phyloP scores from a whole-genome alignment of 2,888 invertebrate species.

The Eupithecia subfuscata region DNA sequence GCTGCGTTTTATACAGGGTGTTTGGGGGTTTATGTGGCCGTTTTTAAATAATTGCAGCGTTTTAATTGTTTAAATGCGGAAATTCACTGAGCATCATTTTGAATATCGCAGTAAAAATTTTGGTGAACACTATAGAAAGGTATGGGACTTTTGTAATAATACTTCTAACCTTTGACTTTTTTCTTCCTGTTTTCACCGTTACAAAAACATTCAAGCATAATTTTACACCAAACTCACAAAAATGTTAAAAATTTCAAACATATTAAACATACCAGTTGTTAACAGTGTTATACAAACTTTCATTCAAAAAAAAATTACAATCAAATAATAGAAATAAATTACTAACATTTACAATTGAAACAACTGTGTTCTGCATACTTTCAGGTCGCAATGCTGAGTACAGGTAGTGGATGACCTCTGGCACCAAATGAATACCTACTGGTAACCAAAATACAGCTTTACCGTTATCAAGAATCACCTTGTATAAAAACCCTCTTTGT shows the following conservation, averaged over 20 bases:
- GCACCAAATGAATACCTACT: no score
- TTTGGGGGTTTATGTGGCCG: not conserved
- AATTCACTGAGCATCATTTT: not conserved
- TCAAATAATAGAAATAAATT: no score
- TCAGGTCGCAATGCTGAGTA: not conserved
- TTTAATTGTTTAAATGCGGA: not conserved
- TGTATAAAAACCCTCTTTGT: constrained; percentile 7
- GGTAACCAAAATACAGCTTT: not conserved
- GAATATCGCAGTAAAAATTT: not conserved
- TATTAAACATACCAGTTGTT: not conserved
- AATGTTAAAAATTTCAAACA: no score
- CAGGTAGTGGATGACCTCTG: not conserved
- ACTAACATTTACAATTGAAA: no score
- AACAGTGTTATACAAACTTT: not conserved
- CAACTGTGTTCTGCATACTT: not conserved
- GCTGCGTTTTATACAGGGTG: constrained; percentile 47
- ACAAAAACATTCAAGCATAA: not conserved
- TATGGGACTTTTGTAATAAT: not conserved
- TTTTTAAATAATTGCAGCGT: not conserved
- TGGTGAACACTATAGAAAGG: not conserved
- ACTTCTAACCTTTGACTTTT: no score
- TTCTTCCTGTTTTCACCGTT: no score
- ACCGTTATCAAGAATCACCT: not conserved
- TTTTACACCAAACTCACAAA: not conserved
- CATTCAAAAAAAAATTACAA: no score